Percentiles rank a stretch among this genome's conserved stretches.
phyloP scores from a whole-genome alignment of 92 coral and sea anemone species.

The Diadumene lineata region DNA sequence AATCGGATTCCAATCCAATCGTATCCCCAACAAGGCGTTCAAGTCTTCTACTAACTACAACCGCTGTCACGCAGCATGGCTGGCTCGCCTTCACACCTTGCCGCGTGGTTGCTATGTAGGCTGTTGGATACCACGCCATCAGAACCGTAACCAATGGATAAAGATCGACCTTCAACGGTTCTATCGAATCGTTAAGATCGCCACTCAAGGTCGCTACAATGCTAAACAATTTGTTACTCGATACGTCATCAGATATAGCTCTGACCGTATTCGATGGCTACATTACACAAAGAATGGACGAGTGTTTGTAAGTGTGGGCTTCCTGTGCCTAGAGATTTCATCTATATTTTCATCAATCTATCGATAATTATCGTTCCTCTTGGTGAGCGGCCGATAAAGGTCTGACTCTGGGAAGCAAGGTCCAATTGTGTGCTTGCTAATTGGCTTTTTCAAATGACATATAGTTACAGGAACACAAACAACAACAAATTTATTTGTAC shows the following conservation, averaged over 20 bases:
- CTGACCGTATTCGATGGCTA: slow-evolving; percentile 62
- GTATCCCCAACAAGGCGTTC: slow-evolving; percentile 68
- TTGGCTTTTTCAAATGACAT: too few species aligned
- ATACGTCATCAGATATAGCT: slow-evolving; percentile 63
- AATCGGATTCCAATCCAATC: slow-evolving; percentile 60
- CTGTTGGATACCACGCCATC: slow-evolving; percentile 80
- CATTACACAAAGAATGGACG: slow-evolving; percentile 62
- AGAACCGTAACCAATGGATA: slow-evolving; percentile 78
- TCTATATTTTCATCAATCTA: too few species aligned
- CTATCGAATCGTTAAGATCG: slow-evolving; percentile 55
- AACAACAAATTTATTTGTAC: too few species aligned
- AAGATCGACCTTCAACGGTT: slow-evolving; percentile 69
- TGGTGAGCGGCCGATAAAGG: too few species aligned
- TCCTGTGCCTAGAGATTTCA: neutral
- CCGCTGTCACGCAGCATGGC: slow-evolving; percentile 66
- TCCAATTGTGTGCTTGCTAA: too few species aligned
- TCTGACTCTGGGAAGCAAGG: too few species aligned
- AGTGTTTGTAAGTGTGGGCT: slow-evolving; percentile 38
- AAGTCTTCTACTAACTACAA: slow-evolving; percentile 64
- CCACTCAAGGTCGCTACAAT: slow-evolving; percentile 75
- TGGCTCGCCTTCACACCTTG: slow-evolving; percentile 67
- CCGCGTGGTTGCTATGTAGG: slow-evolving; percentile 70
- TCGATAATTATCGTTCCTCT: too few species aligned
- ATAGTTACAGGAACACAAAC: too few species aligned
- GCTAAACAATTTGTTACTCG: slow-evolving; percentile 76